Base-by-base conservation (phyloP, 2,888 invertebrate species). In the Autographa pulchrina region DNA sequence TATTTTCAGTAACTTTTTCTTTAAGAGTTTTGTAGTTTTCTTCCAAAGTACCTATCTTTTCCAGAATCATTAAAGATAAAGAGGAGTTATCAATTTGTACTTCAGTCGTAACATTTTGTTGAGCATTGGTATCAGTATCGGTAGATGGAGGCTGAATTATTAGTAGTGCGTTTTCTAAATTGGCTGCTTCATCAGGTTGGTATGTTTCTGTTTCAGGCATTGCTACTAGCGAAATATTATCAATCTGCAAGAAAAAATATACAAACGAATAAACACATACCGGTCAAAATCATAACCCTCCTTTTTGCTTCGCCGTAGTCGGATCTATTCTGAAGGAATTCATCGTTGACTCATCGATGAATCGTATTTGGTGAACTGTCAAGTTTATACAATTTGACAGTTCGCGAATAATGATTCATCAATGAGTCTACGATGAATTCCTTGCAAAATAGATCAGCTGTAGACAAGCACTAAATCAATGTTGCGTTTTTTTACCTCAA, bases 61-160 rank as follows among this genome's bases (percentile, higher is more conserved):
- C 67, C 67, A 68, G 48, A 68, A 68, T 25, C 67, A 68, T 62
- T 68, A 68, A 41, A 67, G 58, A 60, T 11, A 68, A 68, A 48
- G 62, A 48, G 68, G 68, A 41, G 68, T 68, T 62, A 54, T 68
- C 68, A 68, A 59, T 69, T 60, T 64, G 69, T 64, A 64, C 48
- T 68, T 62, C 68, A 43, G 70, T 20, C 56, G 64, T 65, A n/a
- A 70, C 65, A 70, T 70, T 70, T 70, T 70, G 70, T 70, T 70
- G 62, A 70, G 62, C 62, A 54, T 70, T 70, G 65, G 62, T 52
- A 70, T 70, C 62, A 60, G 70, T 70, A 65, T 41, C 38, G 35
- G 61, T 63, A 31, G 68, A 54, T 68, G 68, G 56, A 68, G 68
- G 62, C 41, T 68, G 68, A 68, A 68, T 68, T 54, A 62, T 20